Evolutionary conservation across 2,888 invertebrate species (phyloP).

Genomic region (Agrochola lota): DNA sequence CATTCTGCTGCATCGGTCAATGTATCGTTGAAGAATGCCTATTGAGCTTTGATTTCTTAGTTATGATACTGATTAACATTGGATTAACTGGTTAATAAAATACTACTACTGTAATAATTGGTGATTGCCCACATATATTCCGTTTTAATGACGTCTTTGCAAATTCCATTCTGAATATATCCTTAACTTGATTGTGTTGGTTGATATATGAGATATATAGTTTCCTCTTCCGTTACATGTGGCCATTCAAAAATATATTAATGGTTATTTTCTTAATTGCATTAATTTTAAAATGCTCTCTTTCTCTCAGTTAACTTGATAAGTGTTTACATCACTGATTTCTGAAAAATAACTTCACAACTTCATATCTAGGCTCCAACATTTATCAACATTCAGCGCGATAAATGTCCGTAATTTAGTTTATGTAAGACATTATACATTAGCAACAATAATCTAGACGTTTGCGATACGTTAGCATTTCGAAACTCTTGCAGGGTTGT

Average conservation of each 20-base stretch:
- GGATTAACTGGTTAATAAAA: constrained; percentile 9
- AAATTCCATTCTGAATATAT: constrained; percentile 37
- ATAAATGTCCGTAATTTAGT: constrained; percentile 57
- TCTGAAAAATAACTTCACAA: constrained; percentile 34
- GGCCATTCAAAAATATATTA: constrained; percentile 6
- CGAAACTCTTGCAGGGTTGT: constrained; percentile 49
- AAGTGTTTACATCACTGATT: background rate
- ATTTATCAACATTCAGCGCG: constrained; percentile 41
- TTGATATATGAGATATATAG: constrained; percentile 26
- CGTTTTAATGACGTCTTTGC: constrained; percentile 39
- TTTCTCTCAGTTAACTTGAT: background rate
- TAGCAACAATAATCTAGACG: constrained; percentile 54
- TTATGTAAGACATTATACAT: constrained; percentile 50
- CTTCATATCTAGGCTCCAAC: constrained; percentile 26
- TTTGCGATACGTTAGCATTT: constrained; percentile 43
- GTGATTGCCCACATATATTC: constrained; percentile 33
- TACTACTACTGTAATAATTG: constrained; percentile 16
- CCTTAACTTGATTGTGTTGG: constrained; percentile 23
- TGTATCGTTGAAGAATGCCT: constrained; percentile 26
- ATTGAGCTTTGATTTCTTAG: constrained; percentile 13
- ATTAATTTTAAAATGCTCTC: background rate
- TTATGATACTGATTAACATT: constrained; percentile 17
- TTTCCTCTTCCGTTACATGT: constrained; percentile 49
- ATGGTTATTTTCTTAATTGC: background rate
- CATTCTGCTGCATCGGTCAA: constrained; percentile 35